These are phyloP conservation scores for Amphimallon solstitiale DNA, from an alignment of 2,888 invertebrate species.

Conservation along the genomic window DNA sequence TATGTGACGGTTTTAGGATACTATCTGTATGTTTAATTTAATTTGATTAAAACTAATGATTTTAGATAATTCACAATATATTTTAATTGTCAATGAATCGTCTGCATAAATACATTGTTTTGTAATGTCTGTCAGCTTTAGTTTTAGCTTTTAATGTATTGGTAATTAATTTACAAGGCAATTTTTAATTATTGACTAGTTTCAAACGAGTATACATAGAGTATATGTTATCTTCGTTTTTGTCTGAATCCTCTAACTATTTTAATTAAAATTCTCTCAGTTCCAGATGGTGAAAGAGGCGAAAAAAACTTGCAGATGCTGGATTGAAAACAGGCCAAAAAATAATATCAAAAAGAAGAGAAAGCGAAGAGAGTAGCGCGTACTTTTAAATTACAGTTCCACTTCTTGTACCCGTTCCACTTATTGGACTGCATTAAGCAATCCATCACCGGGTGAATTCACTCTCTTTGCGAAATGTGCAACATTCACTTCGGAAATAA, in stretches of 20 bases:
- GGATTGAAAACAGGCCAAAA: constrained; percentile 8
- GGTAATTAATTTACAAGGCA: too few species aligned
- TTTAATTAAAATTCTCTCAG: constrained; percentile 29
- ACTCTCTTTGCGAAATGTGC: constrained; percentile 13
- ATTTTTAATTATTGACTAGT: not conserved
- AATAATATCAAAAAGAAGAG: not conserved
- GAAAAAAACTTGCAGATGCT: constrained; percentile 14
- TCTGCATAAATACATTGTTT: too few species aligned
- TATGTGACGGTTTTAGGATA: too few species aligned
- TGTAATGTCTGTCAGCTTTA: too few species aligned
- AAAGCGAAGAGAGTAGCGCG: not conserved
- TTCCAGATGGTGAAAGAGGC: constrained; percentile 14
- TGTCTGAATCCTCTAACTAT: not conserved
- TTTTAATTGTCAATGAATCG: too few species aligned
- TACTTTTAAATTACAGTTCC: constrained; percentile 21
- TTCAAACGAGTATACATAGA: not conserved
- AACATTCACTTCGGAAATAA: constrained; percentile 15
- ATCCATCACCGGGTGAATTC: constrained; percentile 18
- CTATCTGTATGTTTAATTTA: too few species aligned
- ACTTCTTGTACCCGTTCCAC: not conserved
- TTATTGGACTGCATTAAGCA: constrained; percentile 18
- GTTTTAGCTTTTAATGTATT: too few species aligned
- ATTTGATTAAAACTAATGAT: too few species aligned
- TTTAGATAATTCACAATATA: too few species aligned
- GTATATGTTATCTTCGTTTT: not conserved